Conservation (phyloP, 1,140 invertebrate species). For the Heterodera schachtii region DNA sequence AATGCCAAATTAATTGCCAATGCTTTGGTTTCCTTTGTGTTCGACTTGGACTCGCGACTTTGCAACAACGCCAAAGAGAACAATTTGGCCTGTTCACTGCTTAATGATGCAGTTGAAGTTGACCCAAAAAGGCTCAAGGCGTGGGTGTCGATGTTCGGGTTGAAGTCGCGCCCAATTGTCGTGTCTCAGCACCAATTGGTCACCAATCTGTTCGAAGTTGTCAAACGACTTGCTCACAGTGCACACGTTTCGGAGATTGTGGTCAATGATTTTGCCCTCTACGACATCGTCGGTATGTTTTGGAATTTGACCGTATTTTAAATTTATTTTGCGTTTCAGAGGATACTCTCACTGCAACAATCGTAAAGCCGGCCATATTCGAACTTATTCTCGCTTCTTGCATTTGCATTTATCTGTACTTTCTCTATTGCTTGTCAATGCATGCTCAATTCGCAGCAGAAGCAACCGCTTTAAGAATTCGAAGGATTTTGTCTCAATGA, state of each 20-base stretch:
- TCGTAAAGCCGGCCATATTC: constrained; percentile 94
- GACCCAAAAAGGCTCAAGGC: constrained; percentile 18
- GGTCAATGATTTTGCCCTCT: constrained; percentile 41
- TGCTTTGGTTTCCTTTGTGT: constrained; percentile 45
- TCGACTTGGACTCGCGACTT: constrained; percentile 32
- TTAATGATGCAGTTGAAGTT: constrained; percentile 26
- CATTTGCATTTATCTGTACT: constrained; percentile 79
- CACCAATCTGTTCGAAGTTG: constrained; percentile 41
- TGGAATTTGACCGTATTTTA: not conserved
- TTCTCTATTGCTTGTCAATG: constrained; percentile 72
- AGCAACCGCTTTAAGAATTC: constrained; percentile 17
- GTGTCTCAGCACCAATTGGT: constrained; percentile 21
- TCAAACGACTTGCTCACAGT: constrained; percentile 39
- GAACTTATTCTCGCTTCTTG: constrained; percentile 87
- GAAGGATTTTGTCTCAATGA: constrained; percentile 7
- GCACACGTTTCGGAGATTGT: constrained; percentile 34
- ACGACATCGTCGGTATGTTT: constrained; percentile 37
- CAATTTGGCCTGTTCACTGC: constrained; percentile 37
- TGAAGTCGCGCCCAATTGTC: constrained; percentile 39
- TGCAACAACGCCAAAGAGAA: constrained; percentile 25
- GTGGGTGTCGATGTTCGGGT: constrained; percentile 48
- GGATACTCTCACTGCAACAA: constrained; percentile 67
- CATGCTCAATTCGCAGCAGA: constrained; percentile 43
- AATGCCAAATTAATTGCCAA: constrained; percentile 43
- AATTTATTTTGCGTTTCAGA: constrained; percentile 35